phyloP scores from a whole-genome alignment of 2,113 vertebrate species.

The Clarias batrachus region DNA sequence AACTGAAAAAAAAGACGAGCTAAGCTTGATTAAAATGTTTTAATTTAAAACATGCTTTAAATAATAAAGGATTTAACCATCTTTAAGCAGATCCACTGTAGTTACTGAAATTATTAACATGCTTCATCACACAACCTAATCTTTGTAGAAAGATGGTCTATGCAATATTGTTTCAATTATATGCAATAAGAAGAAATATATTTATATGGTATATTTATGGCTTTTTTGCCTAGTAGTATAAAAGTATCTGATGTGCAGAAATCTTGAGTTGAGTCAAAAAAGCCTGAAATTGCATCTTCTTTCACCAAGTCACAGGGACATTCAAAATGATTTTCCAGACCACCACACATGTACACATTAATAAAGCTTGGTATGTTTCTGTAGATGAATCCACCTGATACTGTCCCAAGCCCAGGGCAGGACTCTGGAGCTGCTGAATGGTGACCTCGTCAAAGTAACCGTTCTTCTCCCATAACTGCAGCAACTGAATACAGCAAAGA shows the following conservation, averaged over 20 bases:
- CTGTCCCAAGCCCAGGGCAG: constrained; percentile 91
- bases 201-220: too few species aligned
- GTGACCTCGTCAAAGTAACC: constrained; percentile 95
- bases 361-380: background rate
- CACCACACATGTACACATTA: background rate
- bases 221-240: too few species aligned
- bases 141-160: background rate
- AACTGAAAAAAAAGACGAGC: background rate
- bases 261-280: too few species aligned
- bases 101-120: background rate
- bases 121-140: background rate
- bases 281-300: background rate
- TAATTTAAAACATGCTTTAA: too few species aligned
- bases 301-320: background rate
- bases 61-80: too few species aligned
- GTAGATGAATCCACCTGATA: constrained; percentile 80
- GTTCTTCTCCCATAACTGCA: constrained; percentile 98
- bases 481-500: constrained; percentile 72
- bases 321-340: background rate
- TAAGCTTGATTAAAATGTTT: background rate
- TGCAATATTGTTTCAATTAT: background rate
- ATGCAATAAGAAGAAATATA: background rate
- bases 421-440: constrained; percentile 95
- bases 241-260: too few species aligned
- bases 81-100: too few species aligned